phyloP scores from a whole-genome alignment of 2,113 vertebrate genomes.

The Boleophthalmus pectinirostris region DNA sequence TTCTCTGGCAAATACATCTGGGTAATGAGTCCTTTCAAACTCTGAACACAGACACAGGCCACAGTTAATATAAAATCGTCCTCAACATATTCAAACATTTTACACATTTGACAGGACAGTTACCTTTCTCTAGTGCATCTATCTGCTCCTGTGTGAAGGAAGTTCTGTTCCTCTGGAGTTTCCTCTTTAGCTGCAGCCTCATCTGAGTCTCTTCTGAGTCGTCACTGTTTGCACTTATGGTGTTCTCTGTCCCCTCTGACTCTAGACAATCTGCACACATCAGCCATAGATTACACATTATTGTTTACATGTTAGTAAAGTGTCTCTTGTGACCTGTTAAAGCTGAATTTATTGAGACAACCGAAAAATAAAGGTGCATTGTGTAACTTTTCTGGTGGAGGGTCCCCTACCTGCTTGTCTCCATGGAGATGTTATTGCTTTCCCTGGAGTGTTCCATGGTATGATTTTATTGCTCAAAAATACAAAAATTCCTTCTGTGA shows the following conservation, averaged over 20 bases:
- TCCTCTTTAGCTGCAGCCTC: constrained; percentile 97
- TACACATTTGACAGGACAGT: constrained; percentile 1
- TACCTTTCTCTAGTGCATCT: constrained; percentile 98
- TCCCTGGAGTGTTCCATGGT: too few relatives aligned
- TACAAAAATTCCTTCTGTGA: too few relatives aligned
- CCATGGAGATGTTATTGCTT: too few relatives aligned
- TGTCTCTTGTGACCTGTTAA: not conserved
- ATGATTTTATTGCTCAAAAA: too few relatives aligned
- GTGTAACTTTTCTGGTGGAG: too few relatives aligned
- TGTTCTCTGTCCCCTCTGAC: constrained; percentile 90
- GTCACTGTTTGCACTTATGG: constrained; percentile 90
- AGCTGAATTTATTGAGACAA: not conserved
- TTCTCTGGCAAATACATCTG: constrained; percentile 97
- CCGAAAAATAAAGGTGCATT: not conserved
- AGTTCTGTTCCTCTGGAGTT: constrained; percentile 96
- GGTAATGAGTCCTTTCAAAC: constrained; percentile 98
- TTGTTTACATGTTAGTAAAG: not conserved
- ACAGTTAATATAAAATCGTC: not conserved
- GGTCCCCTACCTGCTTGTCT: too few relatives aligned
- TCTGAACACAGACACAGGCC: constrained; percentile 76
- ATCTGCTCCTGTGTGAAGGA: constrained; percentile 99
- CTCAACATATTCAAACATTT: not conserved
- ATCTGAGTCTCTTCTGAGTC: constrained; percentile 98
- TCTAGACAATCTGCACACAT: constrained; percentile 85
- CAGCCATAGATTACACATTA: not conserved